Percentiles rank a stretch among this genome's conserved stretches.
Conservation (phyloP, 2,797 vertebrate species). For the Tadarida brasiliensis region DNA sequence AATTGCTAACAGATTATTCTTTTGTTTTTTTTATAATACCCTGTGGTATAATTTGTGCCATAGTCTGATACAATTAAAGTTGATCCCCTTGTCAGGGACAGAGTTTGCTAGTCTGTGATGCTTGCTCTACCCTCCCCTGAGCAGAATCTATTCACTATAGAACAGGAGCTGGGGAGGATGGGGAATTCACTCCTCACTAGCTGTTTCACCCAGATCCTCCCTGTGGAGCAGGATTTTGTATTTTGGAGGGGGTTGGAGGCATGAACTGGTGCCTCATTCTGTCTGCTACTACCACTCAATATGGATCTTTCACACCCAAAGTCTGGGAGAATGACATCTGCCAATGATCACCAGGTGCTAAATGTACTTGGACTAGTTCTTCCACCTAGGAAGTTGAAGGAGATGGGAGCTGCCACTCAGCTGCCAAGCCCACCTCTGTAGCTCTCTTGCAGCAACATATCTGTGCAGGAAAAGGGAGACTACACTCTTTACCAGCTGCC, state of each 20-base stretch:
- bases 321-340: neutral
- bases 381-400: slow-evolving; percentile 17
- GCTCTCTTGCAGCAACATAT: slow-evolving; percentile 29
- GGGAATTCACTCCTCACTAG: neutral
- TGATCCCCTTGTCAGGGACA: neutral
- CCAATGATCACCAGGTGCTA: neutral
- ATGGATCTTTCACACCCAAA: neutral
- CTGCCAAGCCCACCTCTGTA: neutral
- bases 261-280: neutral
- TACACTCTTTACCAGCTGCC: neutral
- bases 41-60: slow-evolving; percentile 32
- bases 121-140: neutral
- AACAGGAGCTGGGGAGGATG: neutral
- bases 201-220: neutral
- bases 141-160: neutral
- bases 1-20: neutral
- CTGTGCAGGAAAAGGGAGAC: neutral
- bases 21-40: slow-evolving; percentile 8
- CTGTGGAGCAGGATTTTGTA: neutral
- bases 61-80: slow-evolving; percentile 6
- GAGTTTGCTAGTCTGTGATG: slow-evolving; percentile 17
- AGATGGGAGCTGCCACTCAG: neutral
- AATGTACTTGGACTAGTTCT: neutral
- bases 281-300: neutral
- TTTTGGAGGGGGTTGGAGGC: neutral